Percentiles rank a stretch among this genome's conserved stretches.
These are phyloP conservation scores for Bubalus kerabau DNA, from an alignment of 2,113 vertebrate genomes.

Conservation along the genomic window DNA sequence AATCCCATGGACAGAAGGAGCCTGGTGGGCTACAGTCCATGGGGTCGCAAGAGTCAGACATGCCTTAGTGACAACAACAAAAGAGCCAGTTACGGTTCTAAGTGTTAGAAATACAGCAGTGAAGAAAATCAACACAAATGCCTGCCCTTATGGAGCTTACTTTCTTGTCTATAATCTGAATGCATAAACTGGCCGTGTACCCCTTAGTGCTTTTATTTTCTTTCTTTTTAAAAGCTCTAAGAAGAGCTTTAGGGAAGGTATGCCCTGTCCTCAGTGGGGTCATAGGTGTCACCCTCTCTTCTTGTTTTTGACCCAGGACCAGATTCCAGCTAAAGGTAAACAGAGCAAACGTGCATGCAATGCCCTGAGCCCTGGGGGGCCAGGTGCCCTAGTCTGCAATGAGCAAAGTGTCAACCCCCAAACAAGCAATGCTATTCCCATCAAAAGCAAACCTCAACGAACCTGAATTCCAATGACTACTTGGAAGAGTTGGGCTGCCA, in stretches of 20 bases:
- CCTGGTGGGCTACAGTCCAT: background rate
- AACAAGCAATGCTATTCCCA: background rate
- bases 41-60: accelerated
- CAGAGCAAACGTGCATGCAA: accelerated
- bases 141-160: background rate
- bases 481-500: background rate
- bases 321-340: background rate
- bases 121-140: background rate
- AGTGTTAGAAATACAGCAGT: background rate
- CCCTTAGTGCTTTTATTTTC: background rate
- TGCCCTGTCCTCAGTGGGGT: background rate
- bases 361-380: background rate
- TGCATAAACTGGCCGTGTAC: background rate
- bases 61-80: background rate
- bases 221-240: background rate
- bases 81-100: background rate
- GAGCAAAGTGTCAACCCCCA: background rate
- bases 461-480: background rate
- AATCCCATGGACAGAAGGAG: background rate
- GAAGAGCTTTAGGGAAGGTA: background rate
- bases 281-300: background rate
- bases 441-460: background rate
- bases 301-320: background rate
- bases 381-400: background rate
- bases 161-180: background rate